phyloP scores from a whole-genome alignment of 2,888 invertebrate species.

The Ischnus inquisitorius region DNA sequence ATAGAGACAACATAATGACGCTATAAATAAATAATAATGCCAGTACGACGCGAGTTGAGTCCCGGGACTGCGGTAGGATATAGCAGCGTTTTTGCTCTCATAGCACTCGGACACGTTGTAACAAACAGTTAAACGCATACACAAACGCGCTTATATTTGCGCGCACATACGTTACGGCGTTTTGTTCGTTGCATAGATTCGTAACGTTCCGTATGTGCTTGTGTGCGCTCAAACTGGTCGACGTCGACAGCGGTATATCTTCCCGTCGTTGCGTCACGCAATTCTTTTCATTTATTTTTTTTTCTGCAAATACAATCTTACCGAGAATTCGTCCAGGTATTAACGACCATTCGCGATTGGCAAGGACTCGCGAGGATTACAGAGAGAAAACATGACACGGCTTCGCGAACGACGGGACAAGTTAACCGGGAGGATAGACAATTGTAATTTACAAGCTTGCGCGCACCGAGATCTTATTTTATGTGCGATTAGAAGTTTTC shows the following conservation, averaged over 20 bases:
- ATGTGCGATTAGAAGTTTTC: neutral
- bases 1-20: conserved; percentile 82
- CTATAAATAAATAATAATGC: conserved; percentile 83
- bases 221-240: conserved; percentile 15
- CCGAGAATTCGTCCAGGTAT: conserved; percentile 65
- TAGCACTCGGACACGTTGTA: conserved; percentile 28
- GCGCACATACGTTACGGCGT: conserved; percentile 1
- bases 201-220: neutral
- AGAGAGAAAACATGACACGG: neutral
- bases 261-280: conserved; percentile 56
- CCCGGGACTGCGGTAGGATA: neutral
- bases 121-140: neutral
- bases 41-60: conserved; percentile 68
- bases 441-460: conserved; percentile 58
- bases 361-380: conserved; percentile 50
- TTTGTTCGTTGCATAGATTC: neutral
- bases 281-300: conserved; percentile 19
- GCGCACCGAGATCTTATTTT: conserved; percentile 47
- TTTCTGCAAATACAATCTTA: conserved; percentile 47
- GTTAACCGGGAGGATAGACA: conserved; percentile 9
- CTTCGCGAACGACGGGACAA: neutral
- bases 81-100: neutral
- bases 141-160: conserved; percentile 9
- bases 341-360: conserved; percentile 56
- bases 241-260: conserved; percentile 53